Evolutionary conservation across 2,797 vertebrate species (phyloP), one percentile per base, ranked within the genome.

Genomic region (Enteromius thamalakanensis): DNA sequence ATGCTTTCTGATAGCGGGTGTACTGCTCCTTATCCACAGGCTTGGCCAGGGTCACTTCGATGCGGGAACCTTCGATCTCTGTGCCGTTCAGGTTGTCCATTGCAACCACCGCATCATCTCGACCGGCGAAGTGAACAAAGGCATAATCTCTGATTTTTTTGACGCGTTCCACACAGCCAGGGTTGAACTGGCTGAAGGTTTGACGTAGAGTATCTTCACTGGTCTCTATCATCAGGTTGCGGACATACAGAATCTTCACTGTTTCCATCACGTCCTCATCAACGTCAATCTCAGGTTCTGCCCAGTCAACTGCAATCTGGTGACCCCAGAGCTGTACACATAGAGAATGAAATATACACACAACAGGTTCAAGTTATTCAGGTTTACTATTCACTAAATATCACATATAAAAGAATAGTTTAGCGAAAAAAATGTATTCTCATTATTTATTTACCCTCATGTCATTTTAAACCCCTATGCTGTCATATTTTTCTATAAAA

Each of bases 261-360:
- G 98, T 99, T 90, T 99, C 98, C 98, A 99, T 99, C 75, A 99
- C 96, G 0, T 99, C 98, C 94, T 99, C 98, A 3, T 99, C 98
- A 72, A 99, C 98, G 49, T 99, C 98, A 14, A 99, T 98, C 92
- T 99, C 98, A 0, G 98, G 98, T 88, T 99, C 98, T 0, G 98
- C 98, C 98, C 98, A 99, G 91, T 99, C 98, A 77, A 99, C 98
- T 11, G 98, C 98, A 14, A 99, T 99, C 91, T 99, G 98, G 85
- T 99, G 98, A 69, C 98, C 98, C 98, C 98, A 99, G 62, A 99
- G 94, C 85, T 99, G 97, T 87, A 77, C 1, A 29, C 19, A 68
- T 42, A 76, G 19, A 68, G 29, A 53, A n/a, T 55, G 21, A 58
- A 23, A 82, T 14, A 62, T 0, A 62, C 29, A 49, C 37, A 58